These are phyloP conservation scores for Aleiodes sp. DNA, from an alignment of 1,140 invertebrate genomes.

Conservation along the genomic window DNA sequence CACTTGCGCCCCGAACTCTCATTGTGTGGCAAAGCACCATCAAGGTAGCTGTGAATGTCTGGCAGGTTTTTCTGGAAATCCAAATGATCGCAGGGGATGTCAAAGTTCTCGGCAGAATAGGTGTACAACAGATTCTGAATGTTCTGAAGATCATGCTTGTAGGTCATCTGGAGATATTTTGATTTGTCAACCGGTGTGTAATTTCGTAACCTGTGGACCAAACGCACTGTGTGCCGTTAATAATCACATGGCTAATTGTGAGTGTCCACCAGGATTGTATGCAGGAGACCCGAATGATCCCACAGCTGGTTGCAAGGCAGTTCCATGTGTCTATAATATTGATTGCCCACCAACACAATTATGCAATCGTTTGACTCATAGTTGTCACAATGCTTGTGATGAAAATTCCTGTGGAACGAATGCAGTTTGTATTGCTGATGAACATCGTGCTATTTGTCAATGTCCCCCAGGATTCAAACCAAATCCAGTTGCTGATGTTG, in stretches of 20 bases:
- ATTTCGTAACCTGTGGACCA: conserved; percentile 80
- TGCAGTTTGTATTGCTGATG: conserved; percentile 87
- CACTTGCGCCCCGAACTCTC: conserved; percentile 84
- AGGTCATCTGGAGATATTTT: conserved; percentile 55
- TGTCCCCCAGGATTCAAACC: conserved; percentile 84
- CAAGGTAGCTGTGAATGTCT: conserved; percentile 82
- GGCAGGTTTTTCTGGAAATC: conserved; percentile 84
- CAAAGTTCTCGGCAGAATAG: conserved; percentile 74
- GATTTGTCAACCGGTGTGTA: conserved; percentile 79
- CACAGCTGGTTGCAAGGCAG: conserved; percentile 76
- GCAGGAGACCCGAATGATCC: conserved; percentile 84
- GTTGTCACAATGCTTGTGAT: conserved; percentile 83
- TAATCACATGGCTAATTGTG: conserved; percentile 87
- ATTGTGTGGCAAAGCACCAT: conserved; percentile 79
- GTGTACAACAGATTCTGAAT: conserved; percentile 83
- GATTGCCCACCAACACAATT: conserved; percentile 82
- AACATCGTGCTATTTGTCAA: conserved; percentile 82
- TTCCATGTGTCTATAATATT: conserved; percentile 85
- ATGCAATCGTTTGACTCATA: conserved; percentile 83
- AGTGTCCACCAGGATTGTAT: conserved; percentile 85
- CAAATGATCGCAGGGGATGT: conserved; percentile 88
- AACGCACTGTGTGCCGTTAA: conserved; percentile 86
- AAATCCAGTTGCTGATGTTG: conserved; percentile 83
- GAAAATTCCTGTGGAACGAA: conserved; percentile 85
- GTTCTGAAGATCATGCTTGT: conserved; percentile 82